Base-by-base conservation (phyloP, 2,888 invertebrate genomes). In the Drosophila stalkeri region DNA sequence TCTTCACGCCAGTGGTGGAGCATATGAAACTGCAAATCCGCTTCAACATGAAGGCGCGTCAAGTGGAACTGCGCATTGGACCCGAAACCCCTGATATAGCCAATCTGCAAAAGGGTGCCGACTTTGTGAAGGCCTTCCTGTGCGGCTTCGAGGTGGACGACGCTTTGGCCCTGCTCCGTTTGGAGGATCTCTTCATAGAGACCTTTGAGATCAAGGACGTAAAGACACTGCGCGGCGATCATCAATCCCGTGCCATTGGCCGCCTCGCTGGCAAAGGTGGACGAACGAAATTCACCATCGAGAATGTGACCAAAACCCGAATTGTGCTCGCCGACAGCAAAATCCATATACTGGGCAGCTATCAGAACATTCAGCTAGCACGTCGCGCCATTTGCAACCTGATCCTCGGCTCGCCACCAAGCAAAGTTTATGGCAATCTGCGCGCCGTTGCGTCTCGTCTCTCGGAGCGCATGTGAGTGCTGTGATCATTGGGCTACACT, bases 61-160 rank as follows among this genome's bases (percentile, higher is more conserved):
- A 98, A 73, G 93, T 93, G n/a, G 93, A 93, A 81, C 80, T 93
- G 46, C 92, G 93, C 44, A 69, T 93, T 12, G 92, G 93, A 12
- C 92, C 92, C 0, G 94, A 95, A 37, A 95, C 95, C 0, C 94
- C 94, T 49, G 98, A 99, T 90, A 96, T 98, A 76, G 96, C 96
- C 12, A 97, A 98, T 92, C 94, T 99, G 72, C 99, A 99, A 92
- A 99, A 99, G 94, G 99, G 97, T 56, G 98, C 99, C 16, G 99
- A 99, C 94, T 99, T 99, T 94, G 97, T 99, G 0, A 97, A 96
- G 93, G 99, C 99, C 2, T 99, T 99, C 91, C 94, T 99, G 35
- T 96, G 96, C 82, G 99, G 99, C 7, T 99, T 99, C 93, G 99
- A 99, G 86, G 97, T 99, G 0, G 98, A 99, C 92, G 99, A 99